Evolutionary conservation across 2,797 vertebrate genomes (phyloP), one percentile per base, ranked within the genome.

Genomic region (Lutjanus argentimaculatus): DNA sequence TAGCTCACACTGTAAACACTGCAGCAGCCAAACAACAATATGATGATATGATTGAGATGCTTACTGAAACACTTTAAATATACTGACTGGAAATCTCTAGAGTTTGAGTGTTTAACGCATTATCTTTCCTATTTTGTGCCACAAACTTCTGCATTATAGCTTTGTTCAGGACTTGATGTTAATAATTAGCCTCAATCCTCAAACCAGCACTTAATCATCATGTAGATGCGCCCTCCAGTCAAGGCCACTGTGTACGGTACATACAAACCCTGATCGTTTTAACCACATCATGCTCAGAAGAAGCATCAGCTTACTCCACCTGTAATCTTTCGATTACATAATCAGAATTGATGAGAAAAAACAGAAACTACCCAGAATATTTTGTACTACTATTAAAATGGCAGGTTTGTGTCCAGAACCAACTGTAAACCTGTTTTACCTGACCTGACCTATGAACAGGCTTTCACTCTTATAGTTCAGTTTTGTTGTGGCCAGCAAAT

Each of bases 151-250:
- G 74, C 25, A 1, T 51, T 52, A 17, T 25, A 72, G 67, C 46
- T 83, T 67, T 69, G 51, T 65, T 68, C 11, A 52, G 0, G 52
- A 51, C 15, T 75, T 46, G 71, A 78, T 68, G 77, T 79, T 73
- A 73, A 70, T 85, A 84, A 85, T 81, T 75, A 55, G 48, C 64
- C 73, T 85, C 76, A 87, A 85, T 63, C 21, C 85, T 83, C 69
- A 75, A 66, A 88, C 52, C 69, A 30, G 73, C 66, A 80, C 67
- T 86, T 52, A 57, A 85, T 85, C 77, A 84, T 74, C 21, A 67
- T 55, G 49, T 36, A 40, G 53, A 75, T 15, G 16, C 46, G 72
- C 46, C 66, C 56, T 73, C 46, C 52, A 75, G 71, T 59, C 82
- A 75, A 86, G 77, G 77, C 45, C 75, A 42, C 59, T 8, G 42